phyloP scores from a whole-genome alignment of 2,888 invertebrate species.

The Pycnomerus fuliginosus region DNA sequence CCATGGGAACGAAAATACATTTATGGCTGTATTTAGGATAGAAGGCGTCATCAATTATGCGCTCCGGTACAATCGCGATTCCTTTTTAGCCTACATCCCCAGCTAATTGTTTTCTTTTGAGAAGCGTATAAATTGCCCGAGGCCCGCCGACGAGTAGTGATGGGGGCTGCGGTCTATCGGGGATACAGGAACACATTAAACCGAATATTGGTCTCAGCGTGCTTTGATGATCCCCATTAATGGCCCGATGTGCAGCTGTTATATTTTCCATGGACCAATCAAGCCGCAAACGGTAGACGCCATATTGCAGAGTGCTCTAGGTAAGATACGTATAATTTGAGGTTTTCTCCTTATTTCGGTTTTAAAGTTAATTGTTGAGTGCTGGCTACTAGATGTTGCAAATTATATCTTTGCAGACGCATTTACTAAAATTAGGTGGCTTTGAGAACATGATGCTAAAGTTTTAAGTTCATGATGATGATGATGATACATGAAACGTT shows the following conservation, averaged over 20 bases:
- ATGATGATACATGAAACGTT: too few species aligned
- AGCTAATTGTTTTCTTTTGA: constrained; percentile 34
- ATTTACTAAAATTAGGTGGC: too few species aligned
- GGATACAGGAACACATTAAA: constrained; percentile 40
- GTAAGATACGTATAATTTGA: constrained; percentile 40
- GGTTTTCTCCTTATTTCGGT: constrained; percentile 36
- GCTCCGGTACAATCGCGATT: too few species aligned
- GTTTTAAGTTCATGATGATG: too few species aligned
- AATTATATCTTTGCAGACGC: too few species aligned
- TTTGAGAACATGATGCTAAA: too few species aligned
- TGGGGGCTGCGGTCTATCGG: constrained; percentile 21
- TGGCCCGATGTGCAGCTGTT: constrained; percentile 52
- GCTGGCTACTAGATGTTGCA: too few species aligned
- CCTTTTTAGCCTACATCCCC: too few species aligned
- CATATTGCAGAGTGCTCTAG: constrained; percentile 46
- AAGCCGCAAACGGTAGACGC: constrained; percentile 44
- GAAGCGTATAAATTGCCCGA: constrained; percentile 32
- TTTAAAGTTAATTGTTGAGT: too few species aligned
- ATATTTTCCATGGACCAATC: constrained; percentile 52
- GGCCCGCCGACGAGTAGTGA: constrained; percentile 15
- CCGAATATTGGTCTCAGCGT: constrained; percentile 46
- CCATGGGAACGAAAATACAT: constrained; percentile 32
- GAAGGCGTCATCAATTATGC: too few species aligned
- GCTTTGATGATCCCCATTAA: constrained; percentile 49
- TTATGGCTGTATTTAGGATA: too few species aligned